These are phyloP conservation scores for Cataglyphis rosenhaueri DNA, from an alignment of 2,888 invertebrate genomes.

Conservation along the genomic window DNA sequence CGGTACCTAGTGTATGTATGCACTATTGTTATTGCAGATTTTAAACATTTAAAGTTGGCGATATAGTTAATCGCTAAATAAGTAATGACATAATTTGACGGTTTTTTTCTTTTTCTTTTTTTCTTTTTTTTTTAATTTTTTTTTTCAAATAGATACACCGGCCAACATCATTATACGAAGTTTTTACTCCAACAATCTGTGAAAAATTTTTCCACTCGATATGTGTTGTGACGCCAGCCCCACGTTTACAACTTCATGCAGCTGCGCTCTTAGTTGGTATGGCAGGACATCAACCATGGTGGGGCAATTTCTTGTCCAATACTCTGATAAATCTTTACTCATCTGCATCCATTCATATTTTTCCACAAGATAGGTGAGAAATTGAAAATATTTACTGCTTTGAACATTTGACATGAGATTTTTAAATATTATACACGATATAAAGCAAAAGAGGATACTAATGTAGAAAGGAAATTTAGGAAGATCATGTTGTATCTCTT, in stretches of 20 bases:
- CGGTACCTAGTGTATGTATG: constrained; percentile 83
- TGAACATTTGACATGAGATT: background rate
- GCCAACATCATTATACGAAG: constrained; percentile 83
- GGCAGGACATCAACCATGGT: constrained; percentile 92
- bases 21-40: background rate
- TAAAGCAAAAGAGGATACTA: background rate
- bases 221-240: constrained; percentile 91
- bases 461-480: background rate
- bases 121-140: background rate
- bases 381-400: background rate
- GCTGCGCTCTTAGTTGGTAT: constrained; percentile 92
- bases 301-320: constrained; percentile 96
- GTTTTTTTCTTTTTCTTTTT: background rate
- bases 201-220: constrained; percentile 90
- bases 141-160: constrained; percentile 76
- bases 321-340: constrained; percentile 93
- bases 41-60: background rate
- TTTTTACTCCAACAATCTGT: constrained; percentile 86
- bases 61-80: background rate
- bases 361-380: constrained; percentile 93
- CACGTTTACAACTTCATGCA: constrained; percentile 92
- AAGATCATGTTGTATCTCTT: background rate
- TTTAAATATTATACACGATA: background rate
- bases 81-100: background rate
- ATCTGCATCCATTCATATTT: constrained; percentile 91